Base-by-base conservation (phyloP, 2,888 invertebrate species). In the Isoperla grammatica region DNA sequence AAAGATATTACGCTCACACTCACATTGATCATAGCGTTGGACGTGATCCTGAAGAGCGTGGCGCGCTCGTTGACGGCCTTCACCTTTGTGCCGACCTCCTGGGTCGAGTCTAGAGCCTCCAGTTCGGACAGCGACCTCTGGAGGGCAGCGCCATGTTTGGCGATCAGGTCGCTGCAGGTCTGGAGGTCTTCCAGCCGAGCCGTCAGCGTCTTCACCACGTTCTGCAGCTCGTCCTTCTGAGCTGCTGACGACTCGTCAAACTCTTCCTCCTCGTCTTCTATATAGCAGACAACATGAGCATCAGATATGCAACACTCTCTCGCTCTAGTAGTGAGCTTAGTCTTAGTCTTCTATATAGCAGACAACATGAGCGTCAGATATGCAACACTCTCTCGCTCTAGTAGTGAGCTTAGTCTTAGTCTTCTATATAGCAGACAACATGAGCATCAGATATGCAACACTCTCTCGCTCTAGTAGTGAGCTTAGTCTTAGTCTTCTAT, bases 1-100 rank as follows among this genome's bases (percentile, higher is more conserved):
- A n/a, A n/a, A n/a, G n/a, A n/a, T n/a, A n/a, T n/a, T n/a, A n/a
- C n/a, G n/a, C n/a, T n/a, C n/a, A n/a, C 46, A 79, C 83, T 81
- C 76, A 90, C 96, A 77, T 92, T 95, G 71, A 97, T 91, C 95
- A 98, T 96, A 57, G 95, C 94, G 76, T 89, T 95, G 65, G 95
- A 93, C 17, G 96, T 92, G 73, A 96, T 94, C 69, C 95, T 83
- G 76, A 97, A 96, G n/a, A 96, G 81, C 12, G 95, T 94, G 3
- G 95, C 95, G 63, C 95, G 80, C 74, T 98, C 98, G 61, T 90
- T 90, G 60, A 95, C 89, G 68, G 92, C 87, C 75, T 95, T 95
- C 57, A 90, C 85, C 71, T 87, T 89, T 63, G 85, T 83, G 11
- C 86, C 81, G 49, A 84, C 75, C 67, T 84, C 82, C 48, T 84